Percentiles rank a stretch among this genome's conserved stretches.
Conservation (phyloP, 2,113 vertebrate genomes). For the Brachyhypopomus gauderio region DNA sequence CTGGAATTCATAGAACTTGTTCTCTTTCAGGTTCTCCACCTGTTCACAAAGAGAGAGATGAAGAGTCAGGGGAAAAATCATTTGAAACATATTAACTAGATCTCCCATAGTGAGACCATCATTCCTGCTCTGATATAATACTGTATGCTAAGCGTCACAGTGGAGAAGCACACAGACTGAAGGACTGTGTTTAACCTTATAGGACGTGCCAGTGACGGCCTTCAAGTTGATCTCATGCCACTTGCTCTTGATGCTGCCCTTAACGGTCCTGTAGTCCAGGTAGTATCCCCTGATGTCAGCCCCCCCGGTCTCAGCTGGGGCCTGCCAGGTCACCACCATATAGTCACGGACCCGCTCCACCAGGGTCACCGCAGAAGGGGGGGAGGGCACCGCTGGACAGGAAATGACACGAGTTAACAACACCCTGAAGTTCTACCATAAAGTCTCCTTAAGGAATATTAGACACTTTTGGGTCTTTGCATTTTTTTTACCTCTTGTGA, state of each 20-base stretch:
- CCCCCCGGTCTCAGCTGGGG: constrained; percentile 81
- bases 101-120: not conserved
- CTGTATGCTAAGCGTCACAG: not conserved
- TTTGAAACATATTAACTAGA: not conserved
- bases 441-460: not conserved
- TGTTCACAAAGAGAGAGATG: constrained; percentile 61
- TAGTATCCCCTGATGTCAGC: constrained; percentile 91
- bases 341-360: constrained; percentile 87
- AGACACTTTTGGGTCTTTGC: not conserved
- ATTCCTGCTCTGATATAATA: not conserved
- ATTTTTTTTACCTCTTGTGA: not conserved
- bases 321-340: constrained; percentile 90
- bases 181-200: constrained; percentile 77
- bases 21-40: constrained; percentile 93
- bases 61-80: not conserved
- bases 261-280: constrained; percentile 89
- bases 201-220: constrained; percentile 82
- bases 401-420: constrained; percentile 10
- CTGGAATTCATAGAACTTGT: constrained; percentile 90
- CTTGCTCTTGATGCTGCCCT: constrained; percentile 76
- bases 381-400: constrained; percentile 79
- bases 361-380: constrained; percentile 80
- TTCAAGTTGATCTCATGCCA: constrained; percentile 93
- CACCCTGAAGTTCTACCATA: not conserved
- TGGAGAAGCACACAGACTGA: too few relatives aligned